Percentiles rank a stretch among this genome's conserved stretches.
Conservation (phyloP, 1,140 invertebrate genomes). For the Melitaea cinxia region DNA sequence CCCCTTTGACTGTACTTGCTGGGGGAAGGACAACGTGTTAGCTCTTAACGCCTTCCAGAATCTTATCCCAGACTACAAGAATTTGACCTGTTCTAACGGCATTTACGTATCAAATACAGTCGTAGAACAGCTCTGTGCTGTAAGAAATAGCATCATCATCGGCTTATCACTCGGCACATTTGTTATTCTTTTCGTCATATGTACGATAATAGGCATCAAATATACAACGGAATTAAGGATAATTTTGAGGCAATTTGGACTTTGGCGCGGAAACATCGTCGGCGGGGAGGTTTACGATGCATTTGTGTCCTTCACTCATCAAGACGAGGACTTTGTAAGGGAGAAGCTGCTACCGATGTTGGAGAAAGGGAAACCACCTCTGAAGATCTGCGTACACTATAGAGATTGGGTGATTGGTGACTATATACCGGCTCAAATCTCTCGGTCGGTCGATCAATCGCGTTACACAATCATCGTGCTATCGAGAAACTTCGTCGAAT, state of each 20-base stretch:
- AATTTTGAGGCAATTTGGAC: slow-evolving; percentile 18
- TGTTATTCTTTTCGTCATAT: slow-evolving; percentile 31
- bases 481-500: slow-evolving; percentile 91
- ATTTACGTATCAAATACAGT: not conserved
- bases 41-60: not conserved
- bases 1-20: not conserved
- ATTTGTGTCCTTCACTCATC: slow-evolving; percentile 93
- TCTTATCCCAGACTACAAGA: not conserved
- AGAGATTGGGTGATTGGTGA: slow-evolving; percentile 91
- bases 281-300: slow-evolving; percentile 87
- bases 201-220: slow-evolving; percentile 41
- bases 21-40: not conserved
- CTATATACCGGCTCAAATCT: slow-evolving; percentile 90
- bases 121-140: slow-evolving; percentile 23
- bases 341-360: slow-evolving; percentile 86
- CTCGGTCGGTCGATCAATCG: slow-evolving; percentile 89
- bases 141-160: slow-evolving; percentile 79
- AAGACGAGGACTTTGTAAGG: slow-evolving; percentile 89
- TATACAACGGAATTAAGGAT: slow-evolving; percentile 33
- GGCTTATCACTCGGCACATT: slow-evolving; percentile 68
- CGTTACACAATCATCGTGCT: slow-evolving; percentile 91
- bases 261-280: slow-evolving; percentile 78
- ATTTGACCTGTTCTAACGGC: not conserved
- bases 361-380: slow-evolving; percentile 83
- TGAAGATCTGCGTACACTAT: slow-evolving; percentile 89